A percentile compares a stretch with the other conserved stretches of the same genome.
Evolutionary conservation across 2,113 vertebrate genomes (phyloP).

Genomic region (Aldabrachelys gigantea): DNA sequence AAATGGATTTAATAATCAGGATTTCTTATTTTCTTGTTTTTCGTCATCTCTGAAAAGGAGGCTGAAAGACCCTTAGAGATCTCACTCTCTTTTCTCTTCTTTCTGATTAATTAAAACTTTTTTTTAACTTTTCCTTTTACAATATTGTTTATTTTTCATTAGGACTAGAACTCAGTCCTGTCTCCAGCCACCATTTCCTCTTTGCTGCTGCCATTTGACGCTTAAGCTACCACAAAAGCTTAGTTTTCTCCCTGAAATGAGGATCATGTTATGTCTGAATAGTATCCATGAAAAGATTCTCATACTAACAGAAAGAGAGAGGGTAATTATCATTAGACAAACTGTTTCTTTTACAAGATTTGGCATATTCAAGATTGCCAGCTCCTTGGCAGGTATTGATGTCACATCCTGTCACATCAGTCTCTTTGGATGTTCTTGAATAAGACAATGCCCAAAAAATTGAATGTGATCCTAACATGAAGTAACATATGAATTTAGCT

Average conservation of each 20-base stretch:
- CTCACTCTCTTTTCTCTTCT: constrained; percentile 13
- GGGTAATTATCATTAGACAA: neutral
- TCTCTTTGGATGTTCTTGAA: neutral
- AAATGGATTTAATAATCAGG: constrained; percentile 34
- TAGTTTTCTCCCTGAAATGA: neutral
- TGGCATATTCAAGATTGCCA: neutral
- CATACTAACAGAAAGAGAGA: neutral
- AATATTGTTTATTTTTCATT: neutral
- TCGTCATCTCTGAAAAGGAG: neutral
- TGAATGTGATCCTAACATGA: neutral
- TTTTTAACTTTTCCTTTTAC: neutral
- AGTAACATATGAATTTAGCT: neutral
- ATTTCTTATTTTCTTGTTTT: constrained; percentile 24
- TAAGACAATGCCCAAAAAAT: neutral
- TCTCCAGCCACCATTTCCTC: neutral
- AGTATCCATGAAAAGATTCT: neutral
- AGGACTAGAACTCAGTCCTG: neutral
- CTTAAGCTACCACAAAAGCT: neutral
- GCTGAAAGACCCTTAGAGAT: constrained; percentile 9
- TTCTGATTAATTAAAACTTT: constrained; percentile 39
- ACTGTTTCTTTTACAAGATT: neutral
- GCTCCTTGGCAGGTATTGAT: neutral
- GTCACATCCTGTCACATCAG: neutral
- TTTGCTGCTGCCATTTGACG: neutral
- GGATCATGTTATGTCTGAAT: neutral